Conservation (phyloP, 2,113 vertebrate genomes). For the Corythoichthys intestinalis region DNA sequence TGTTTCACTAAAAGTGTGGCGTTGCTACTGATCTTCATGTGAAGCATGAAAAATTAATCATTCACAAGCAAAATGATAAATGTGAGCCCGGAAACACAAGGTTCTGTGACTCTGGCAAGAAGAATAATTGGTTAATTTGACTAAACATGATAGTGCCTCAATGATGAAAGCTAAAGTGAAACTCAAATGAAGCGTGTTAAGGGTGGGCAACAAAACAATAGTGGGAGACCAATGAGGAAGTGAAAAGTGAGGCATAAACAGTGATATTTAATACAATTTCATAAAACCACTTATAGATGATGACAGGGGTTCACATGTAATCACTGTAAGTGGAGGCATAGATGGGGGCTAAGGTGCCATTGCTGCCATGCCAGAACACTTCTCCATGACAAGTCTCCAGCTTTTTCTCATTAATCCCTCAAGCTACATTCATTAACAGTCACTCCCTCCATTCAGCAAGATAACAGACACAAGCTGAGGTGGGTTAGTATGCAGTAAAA, state of each 20-base stretch:
- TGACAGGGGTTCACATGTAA: constrained; percentile 77
- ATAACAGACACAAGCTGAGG: constrained; percentile 29
- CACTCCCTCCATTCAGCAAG: constrained; percentile 52
- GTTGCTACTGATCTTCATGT: constrained; percentile 26
- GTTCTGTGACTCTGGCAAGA: constrained; percentile 42
- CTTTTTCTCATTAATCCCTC: constrained; percentile 71
- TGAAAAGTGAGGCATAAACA: constrained; percentile 73
- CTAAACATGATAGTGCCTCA: constrained; percentile 57
- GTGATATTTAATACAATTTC: constrained; percentile 75
- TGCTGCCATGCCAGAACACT: constrained; percentile 57
- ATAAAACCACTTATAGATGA: constrained; percentile 66
- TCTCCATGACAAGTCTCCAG: constrained; percentile 67
- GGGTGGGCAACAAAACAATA: constrained; percentile 46
- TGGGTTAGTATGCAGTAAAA: constrained; percentile 50
- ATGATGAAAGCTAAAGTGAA: constrained; percentile 65
- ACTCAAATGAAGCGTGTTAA: constrained; percentile 64
- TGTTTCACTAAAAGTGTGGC: constrained; percentile 18
- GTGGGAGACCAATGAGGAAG: constrained; percentile 48
- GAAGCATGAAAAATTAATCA: constrained; percentile 47
- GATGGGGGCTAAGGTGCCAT: constrained; percentile 58
- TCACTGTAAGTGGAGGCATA: constrained; percentile 70
- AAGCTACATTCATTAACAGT: constrained; percentile 69
- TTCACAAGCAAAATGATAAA: constrained; percentile 31
- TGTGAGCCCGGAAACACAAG: constrained; percentile 24
- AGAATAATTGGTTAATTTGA: constrained; percentile 60